Conservation (phyloP, 2,113 vertebrate species). For the Fukomys damarensis region DNA sequence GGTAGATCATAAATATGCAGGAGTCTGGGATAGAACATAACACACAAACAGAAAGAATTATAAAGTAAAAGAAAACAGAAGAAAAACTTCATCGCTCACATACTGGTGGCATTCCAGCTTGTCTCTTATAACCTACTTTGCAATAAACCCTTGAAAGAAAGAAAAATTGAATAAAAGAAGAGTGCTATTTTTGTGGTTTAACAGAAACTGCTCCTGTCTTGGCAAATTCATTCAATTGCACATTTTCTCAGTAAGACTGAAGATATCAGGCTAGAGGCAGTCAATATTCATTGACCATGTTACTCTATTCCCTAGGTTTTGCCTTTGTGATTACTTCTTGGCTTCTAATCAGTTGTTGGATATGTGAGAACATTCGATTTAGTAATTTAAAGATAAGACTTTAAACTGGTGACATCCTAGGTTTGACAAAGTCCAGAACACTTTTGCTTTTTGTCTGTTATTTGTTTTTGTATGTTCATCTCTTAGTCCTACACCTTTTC, state of each 20-base stretch:
- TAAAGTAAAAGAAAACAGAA: neutral
- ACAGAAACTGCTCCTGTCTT: neutral
- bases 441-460: neutral
- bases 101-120: neutral
- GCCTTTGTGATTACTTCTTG: constrained; percentile 6
- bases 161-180: neutral
- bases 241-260: constrained; percentile 7
- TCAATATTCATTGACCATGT: constrained; percentile 42
- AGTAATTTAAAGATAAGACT: neutral
- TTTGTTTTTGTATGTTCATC: no score
- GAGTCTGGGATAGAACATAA: neutral
- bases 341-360: neutral
- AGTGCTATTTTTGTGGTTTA: neutral
- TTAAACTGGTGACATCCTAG: neutral
- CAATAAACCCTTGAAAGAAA: neutral
- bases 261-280: neutral
- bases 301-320: neutral
- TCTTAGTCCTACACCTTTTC: neutral
- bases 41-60: neutral
- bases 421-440: neutral
- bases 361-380: neutral
- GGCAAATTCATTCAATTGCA: neutral
- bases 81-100: neutral
- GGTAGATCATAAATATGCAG: neutral
- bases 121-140: neutral